A percentile compares a stretch with the other conserved stretches of the same genome.
Conservation (phyloP, 2,888 invertebrate genomes). For the Mechanitis mazaeus region DNA sequence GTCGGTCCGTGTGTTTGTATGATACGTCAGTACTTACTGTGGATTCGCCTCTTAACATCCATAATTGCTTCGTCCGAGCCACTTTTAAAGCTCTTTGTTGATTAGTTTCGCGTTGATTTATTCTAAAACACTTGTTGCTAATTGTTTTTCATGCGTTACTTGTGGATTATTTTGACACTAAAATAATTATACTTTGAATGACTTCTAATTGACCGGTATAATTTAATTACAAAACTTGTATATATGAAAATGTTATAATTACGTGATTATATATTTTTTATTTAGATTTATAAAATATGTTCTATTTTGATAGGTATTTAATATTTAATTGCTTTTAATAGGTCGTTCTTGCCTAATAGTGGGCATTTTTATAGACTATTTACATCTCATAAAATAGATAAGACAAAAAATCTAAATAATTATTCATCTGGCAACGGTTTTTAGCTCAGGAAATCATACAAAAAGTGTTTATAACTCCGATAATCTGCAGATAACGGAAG, state of each 20-base stretch:
- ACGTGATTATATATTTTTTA: too few species aligned
- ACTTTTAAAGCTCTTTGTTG: conserved; percentile 62
- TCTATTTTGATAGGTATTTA: too few species aligned
- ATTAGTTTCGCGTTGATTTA: conserved; percentile 37
- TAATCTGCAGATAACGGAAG: conserved; percentile 71
- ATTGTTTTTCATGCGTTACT: conserved; percentile 23
- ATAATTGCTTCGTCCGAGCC: conserved; percentile 70
- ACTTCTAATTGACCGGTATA: too few species aligned
- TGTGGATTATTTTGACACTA: not conserved
- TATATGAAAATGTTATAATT: too few species aligned
- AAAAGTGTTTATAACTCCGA: conserved; percentile 40
- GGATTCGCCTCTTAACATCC: conserved; percentile 72
- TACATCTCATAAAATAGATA: too few species aligned
- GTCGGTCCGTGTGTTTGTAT: conserved; percentile 65
- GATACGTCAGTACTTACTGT: conserved; percentile 60
- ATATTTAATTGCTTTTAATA: too few species aligned
- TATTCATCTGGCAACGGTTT: conserved; percentile 7
- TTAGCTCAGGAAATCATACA: conserved; percentile 23
- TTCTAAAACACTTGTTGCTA: conserved; percentile 29
- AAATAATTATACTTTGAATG: not conserved
- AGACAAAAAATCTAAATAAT: not conserved
- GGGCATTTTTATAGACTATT: too few species aligned
- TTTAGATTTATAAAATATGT: too few species aligned
- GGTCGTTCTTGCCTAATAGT: too few species aligned
- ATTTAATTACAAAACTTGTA: too few species aligned